phyloP scores from a whole-genome alignment of 2,113 vertebrate genomes.

The Scalopus aquaticus region DNA sequence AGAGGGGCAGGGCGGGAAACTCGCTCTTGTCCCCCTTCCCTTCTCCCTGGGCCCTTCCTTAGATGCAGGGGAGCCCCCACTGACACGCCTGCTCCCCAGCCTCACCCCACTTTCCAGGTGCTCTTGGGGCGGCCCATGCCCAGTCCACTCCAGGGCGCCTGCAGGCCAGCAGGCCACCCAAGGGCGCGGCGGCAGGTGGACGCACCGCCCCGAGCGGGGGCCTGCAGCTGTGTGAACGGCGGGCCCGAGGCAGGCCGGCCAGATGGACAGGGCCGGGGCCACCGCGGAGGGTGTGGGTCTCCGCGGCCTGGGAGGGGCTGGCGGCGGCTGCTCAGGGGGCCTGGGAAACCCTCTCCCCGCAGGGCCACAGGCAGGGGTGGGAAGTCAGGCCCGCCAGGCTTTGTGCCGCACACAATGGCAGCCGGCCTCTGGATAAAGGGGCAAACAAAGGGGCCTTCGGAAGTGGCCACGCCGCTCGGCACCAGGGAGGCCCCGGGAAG shows the following conservation, averaged over 20 bases:
- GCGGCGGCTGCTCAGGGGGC: conserved; percentile 26
- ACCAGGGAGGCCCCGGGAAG: conserved; percentile 63
- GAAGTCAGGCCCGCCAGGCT: conserved; percentile 68
- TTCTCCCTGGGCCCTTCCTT: background rate
- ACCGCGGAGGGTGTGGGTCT: conserved; percentile 16
- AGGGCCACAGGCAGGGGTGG: conserved; percentile 66
- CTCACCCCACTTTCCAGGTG: background rate
- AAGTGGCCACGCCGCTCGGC: conserved; percentile 67
- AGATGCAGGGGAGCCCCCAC: background rate
- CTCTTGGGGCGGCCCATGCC: background rate
- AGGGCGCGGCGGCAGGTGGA: background rate
- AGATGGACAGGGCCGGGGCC: background rate
- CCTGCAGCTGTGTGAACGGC: background rate
- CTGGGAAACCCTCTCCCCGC: conserved; percentile 69
- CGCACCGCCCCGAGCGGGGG: background rate
- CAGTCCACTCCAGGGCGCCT: background rate
- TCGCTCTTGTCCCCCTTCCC: background rate
- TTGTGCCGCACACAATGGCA: conserved; percentile 71
- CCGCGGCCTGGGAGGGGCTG: conserved; percentile 5
- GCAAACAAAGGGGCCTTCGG: conserved; percentile 68
- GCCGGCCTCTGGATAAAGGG: conserved; percentile 72
- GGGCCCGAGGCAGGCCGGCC: accelerated
- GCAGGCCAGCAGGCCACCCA: background rate
- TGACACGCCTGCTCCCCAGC: background rate
- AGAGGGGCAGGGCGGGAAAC: accelerated